Evolutionary conservation across 2,888 invertebrate genomes (phyloP).

Genomic region (Ptychoptera contaminata): DNA sequence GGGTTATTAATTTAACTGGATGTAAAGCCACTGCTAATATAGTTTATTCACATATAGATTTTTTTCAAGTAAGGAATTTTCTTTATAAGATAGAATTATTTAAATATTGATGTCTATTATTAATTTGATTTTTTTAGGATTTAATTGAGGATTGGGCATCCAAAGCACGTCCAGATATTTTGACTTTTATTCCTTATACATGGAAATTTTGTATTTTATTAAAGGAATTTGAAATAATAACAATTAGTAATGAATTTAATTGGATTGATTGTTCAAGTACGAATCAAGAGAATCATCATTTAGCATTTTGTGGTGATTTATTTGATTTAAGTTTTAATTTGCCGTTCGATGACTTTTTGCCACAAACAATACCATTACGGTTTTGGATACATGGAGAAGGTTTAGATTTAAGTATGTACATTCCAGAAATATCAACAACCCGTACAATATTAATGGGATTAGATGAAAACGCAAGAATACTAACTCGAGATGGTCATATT

Average conservation of each 20-base stretch:
- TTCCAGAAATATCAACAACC: constrained; percentile 85
- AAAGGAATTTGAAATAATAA: constrained; percentile 90
- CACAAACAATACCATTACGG: constrained; percentile 72
- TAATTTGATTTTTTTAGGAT: constrained; percentile 36
- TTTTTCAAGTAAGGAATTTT: constrained; percentile 56
- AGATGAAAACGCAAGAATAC: constrained; percentile 74
- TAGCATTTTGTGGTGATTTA: constrained; percentile 86
- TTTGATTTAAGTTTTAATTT: constrained; percentile 87
- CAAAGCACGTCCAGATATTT: constrained; percentile 82
- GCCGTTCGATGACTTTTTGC: constrained; percentile 88
- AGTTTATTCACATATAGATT: constrained; percentile 89
- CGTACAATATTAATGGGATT: constrained; percentile 66
- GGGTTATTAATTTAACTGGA: constrained; percentile 81
- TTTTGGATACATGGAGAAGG: constrained; percentile 94
- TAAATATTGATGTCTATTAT: background rate
- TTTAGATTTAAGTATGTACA: constrained; percentile 73
- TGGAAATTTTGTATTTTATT: constrained; percentile 83
- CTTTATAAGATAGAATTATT: background rate
- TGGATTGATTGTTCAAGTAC: constrained; percentile 98
- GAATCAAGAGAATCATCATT: constrained; percentile 85
- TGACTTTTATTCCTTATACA: constrained; percentile 92
- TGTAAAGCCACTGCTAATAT: constrained; percentile 88
- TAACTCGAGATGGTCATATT: constrained; percentile 55
- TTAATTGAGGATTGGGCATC: constrained; percentile 93
- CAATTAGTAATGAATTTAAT: constrained; percentile 89